Base-by-base conservation (phyloP, 2,888 invertebrate species). In the Eupithecia subumbrata region DNA sequence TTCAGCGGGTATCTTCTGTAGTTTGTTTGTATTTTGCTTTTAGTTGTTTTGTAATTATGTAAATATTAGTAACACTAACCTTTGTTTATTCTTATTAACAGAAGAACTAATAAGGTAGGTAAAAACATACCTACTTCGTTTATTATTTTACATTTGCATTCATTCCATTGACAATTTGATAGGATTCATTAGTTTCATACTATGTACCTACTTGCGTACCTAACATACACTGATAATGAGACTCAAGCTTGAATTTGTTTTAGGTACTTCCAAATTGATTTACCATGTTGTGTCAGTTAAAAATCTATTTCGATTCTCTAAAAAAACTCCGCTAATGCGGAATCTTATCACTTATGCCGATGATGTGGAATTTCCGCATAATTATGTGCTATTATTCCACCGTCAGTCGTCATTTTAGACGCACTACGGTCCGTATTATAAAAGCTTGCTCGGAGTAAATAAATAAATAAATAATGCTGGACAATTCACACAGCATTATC, bases 1-100 rank as follows among this genome's bases (percentile, higher is more conserved):
- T 81, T 77, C 81, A 82, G 81, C 71, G 72, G 78, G 79, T 85
- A 81, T 81, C 75, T 79, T 76, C 45, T 69, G 34, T 73, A 71
- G 0, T 69, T 75, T 69, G 78, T 74, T 80, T 82, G 73, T 76
- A 72, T 74, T 74, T 68, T 71, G 68, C 81, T 80, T 81, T 70
- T 80, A 78, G 72, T 75, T 79, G 79, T 83, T 82, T 83, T 71
- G 75, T 78, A 75, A 34, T n/a, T 18, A 34, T 82, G 76, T 82
- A 76, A 78, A 79, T 79, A 79, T 75, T 48, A 78, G 78, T 76
- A 64, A 74, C 72, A 66, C 43, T 40, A 37, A 67, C 12, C 22
- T 60, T 12, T 60, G 60, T 60, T 60, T 60, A 60, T 25, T 60
- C n/a, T 22, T 56, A 56, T 56, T 56, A 56, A 56, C 52, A 56